Evolutionary conservation across 2,113 vertebrate genomes (phyloP).

Genomic region (Entomyzon cyanotis): DNA sequence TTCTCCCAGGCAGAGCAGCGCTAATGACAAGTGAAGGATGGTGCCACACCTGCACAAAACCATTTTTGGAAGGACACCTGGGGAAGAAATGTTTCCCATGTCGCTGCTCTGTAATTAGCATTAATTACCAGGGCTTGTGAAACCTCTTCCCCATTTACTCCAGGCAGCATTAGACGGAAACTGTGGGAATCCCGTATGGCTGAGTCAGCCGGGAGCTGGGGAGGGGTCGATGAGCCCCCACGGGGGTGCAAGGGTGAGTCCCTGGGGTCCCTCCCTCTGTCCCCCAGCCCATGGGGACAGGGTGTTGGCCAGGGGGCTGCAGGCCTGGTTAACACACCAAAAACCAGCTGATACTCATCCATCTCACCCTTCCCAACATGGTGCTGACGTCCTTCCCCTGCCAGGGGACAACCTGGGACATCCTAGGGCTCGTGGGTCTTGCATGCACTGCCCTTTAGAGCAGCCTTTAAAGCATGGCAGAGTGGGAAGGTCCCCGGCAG

Average conservation of each 20-base stretch:
- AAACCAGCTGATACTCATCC: background rate
- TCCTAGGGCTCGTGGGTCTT: background rate
- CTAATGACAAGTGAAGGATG: conserved; percentile 43
- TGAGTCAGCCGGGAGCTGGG: conserved; percentile 22
- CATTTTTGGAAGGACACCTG: conserved; percentile 65
- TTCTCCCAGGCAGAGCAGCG: background rate
- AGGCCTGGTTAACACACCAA: background rate
- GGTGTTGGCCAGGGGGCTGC: background rate
- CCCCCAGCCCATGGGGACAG: background rate
- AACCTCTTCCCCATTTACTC: conserved; percentile 48
- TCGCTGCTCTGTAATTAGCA: conserved; percentile 66
- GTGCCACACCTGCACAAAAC: conserved; percentile 48
- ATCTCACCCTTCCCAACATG: background rate
- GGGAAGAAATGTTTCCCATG: conserved; percentile 60
- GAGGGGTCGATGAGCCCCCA: background rate
- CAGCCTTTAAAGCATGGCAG: fast-evolving
- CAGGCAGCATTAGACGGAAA: conserved; percentile 40
- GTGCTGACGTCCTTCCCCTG: background rate
- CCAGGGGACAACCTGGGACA: background rate
- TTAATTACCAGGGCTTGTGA: conserved; percentile 62
- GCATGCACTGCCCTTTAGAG: background rate
- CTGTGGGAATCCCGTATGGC: conserved; percentile 43
- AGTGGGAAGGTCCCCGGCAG: background rate
- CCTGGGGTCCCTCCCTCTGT: background rate
- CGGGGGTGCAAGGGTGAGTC: background rate